Conservation (phyloP, 1,140 invertebrate species). For the Drosophila sproati region DNA sequence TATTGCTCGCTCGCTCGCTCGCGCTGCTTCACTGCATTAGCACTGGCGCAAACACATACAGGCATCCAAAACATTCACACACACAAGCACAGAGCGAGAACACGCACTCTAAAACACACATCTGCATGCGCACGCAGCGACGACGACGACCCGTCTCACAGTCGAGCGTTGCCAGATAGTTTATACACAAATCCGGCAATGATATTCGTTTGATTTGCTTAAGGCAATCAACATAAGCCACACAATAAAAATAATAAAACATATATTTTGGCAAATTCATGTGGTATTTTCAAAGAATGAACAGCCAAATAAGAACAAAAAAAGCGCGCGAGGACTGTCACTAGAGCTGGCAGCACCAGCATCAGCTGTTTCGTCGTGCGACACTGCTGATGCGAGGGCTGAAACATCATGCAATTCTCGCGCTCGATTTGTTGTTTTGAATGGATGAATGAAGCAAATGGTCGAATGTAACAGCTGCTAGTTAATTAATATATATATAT, state of each 20-base stretch:
- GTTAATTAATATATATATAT: not conserved
- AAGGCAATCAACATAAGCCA: not conserved
- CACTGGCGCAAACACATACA: constrained; percentile 50
- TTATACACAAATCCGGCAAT: not conserved
- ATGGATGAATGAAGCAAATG: not conserved
- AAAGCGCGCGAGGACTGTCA: constrained; percentile 30
- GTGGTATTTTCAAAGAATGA: not conserved
- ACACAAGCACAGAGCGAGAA: constrained; percentile 14
- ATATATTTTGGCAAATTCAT: not conserved
- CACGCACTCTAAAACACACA: constrained; percentile 38
- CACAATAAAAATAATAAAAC: not conserved
- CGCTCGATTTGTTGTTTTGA: constrained; percentile 25
- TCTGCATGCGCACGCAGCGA: constrained; percentile 46
- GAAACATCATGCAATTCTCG: not conserved
- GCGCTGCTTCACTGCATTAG: constrained; percentile 38
- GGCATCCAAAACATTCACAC: constrained; percentile 7
- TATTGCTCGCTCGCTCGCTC: constrained; percentile 62
- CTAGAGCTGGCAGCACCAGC: constrained; percentile 26
- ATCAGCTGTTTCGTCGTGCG: constrained; percentile 28
- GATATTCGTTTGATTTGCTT: not conserved
- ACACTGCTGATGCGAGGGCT: constrained; percentile 40
- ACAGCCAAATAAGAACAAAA: not conserved
- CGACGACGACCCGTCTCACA: constrained; percentile 31
- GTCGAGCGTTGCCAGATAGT: constrained; percentile 33
- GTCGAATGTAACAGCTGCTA: constrained; percentile 7